Conservation (phyloP, 2,113 vertebrate species). For the Dasyurus viverrinus region DNA sequence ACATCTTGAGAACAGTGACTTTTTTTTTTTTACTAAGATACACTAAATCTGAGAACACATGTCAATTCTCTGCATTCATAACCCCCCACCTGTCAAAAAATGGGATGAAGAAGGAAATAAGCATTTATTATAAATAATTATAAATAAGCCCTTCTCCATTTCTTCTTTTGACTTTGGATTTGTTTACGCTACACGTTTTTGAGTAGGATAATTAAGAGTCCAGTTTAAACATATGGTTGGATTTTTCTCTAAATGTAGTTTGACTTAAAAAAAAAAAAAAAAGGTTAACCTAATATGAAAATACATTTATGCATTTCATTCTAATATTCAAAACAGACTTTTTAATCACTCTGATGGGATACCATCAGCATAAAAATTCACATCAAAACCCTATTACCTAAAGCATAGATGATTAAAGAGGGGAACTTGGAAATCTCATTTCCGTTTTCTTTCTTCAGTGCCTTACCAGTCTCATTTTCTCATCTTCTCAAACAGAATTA, state of each 20-base stretch:
- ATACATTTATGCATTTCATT: background rate
- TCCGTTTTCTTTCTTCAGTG: conserved; percentile 36
- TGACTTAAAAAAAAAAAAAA: background rate
- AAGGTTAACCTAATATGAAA: conserved; percentile 14
- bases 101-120: background rate
- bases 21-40: background rate
- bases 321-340: background rate
- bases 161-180: background rate
- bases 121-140: background rate
- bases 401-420: conserved; percentile 22
- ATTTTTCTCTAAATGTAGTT: conserved; percentile 2
- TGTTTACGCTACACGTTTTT: background rate
- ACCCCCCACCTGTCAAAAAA: background rate
- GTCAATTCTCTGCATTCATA: background rate
- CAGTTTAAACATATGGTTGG: background rate
- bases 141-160: background rate
- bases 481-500: conserved; percentile 37
- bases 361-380: background rate
- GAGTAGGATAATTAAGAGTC: conserved; percentile 8
- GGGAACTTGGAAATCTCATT: background rate
- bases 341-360: background rate
- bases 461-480: conserved; percentile 44
- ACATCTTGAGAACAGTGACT: background rate
- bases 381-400: conserved; percentile 23
- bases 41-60: background rate